Evolutionary conservation across 1,140 invertebrate genomes (phyloP).

Genomic region (Trichomalopsis sarcophagae): DNA sequence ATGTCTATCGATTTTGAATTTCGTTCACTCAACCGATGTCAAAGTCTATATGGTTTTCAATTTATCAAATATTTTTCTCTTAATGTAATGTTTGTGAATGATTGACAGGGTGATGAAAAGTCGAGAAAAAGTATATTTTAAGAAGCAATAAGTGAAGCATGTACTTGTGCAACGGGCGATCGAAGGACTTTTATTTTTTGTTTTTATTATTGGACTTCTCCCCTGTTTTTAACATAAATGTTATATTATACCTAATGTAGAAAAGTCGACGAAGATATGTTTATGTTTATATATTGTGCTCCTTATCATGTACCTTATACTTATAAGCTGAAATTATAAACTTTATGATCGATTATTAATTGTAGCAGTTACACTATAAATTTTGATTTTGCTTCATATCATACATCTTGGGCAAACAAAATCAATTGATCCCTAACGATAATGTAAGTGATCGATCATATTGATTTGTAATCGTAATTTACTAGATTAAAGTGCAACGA

Average conservation of each 20-base stretch:
- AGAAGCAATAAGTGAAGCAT: slow-evolving; percentile 42
- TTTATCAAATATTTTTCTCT: slow-evolving; percentile 14
- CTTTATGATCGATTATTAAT: neutral
- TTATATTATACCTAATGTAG: neutral
- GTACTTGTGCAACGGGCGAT: slow-evolving; percentile 26
- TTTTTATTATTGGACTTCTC: slow-evolving; percentile 27
- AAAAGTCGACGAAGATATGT: slow-evolving; percentile 32
- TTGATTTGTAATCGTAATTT: slow-evolving; percentile 35
- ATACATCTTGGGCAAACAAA: slow-evolving; percentile 9
- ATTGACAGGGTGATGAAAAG: neutral
- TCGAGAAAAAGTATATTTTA: slow-evolving; percentile 39
- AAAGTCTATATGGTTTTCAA: neutral
- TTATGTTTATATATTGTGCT: slow-evolving; percentile 23
- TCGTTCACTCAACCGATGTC: neutral
- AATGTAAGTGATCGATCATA: slow-evolving; percentile 13
- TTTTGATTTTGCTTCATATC: slow-evolving; percentile 1
- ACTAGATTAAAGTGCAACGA: neutral
- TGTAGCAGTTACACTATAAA: neutral
- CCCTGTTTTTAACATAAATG: slow-evolving; percentile 1
- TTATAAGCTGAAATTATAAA: neutral
- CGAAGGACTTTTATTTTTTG: slow-evolving; percentile 1
- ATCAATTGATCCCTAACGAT: neutral
- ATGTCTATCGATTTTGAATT: neutral
- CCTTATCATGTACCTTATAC: neutral
- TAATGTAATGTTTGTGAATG: neutral